Conservation (phyloP, 1,140 invertebrate genomes). For the Drosophila pallidifrons region DNA sequence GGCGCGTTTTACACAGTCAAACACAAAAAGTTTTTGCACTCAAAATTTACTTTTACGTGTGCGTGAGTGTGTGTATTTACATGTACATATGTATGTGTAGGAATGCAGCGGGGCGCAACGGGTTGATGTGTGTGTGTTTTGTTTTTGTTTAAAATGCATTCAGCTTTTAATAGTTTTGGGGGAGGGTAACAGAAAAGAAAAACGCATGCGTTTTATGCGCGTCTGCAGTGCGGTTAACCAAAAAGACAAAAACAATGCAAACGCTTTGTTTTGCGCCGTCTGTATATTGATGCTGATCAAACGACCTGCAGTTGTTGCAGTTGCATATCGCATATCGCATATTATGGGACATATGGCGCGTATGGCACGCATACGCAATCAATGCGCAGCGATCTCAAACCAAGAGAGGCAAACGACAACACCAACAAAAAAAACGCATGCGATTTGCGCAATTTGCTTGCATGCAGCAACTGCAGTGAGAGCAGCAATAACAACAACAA, state of each 20-base stretch:
- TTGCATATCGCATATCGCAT: constrained; percentile 12
- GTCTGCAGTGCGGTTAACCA: constrained; percentile 73
- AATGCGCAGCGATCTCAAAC: constrained; percentile 36
- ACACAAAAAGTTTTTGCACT: constrained; percentile 15
- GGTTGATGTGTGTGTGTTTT: constrained; percentile 2
- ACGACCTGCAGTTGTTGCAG: constrained; percentile 42
- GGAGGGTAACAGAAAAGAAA: background rate
- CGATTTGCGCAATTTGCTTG: constrained; percentile 71
- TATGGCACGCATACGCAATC: constrained; percentile 54
- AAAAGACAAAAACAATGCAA: constrained; percentile 80
- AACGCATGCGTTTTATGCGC: constrained; percentile 50
- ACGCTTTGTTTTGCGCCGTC: constrained; percentile 53
- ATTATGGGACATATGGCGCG: constrained; percentile 2
- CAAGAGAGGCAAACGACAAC: too few relatives aligned
- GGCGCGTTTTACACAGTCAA: constrained; percentile 43
- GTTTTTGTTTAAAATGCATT: constrained; percentile 17
- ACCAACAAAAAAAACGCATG: constrained; percentile 47
- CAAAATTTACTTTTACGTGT: background rate
- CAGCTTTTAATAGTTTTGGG: constrained; percentile 42
- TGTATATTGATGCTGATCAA: constrained; percentile 69
- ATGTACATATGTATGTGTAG: background rate
- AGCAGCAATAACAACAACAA: constrained; percentile 4
- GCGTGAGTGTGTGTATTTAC: background rate
- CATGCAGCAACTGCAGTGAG: constrained; percentile 24
- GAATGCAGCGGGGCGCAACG: background rate